Conservation (phyloP, 2,888 invertebrate species). For the Microplitis manilae region DNA sequence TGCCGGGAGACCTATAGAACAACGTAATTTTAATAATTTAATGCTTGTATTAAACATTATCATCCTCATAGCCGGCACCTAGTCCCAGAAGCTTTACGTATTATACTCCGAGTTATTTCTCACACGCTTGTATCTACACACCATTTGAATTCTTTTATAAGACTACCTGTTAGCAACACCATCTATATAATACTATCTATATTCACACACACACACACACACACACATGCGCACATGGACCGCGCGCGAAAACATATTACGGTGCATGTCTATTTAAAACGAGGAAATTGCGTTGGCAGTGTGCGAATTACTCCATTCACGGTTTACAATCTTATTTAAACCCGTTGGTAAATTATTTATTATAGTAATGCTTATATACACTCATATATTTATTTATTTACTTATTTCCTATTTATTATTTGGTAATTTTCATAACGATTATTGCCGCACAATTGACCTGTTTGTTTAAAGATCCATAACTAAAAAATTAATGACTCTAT, state of each 20-base stretch:
- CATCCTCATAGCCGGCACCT: background rate
- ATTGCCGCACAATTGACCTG: conserved; percentile 8
- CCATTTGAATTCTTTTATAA: background rate
- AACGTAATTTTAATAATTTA: conserved; percentile 36
- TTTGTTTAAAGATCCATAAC: background rate
- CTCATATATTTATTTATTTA: background rate
- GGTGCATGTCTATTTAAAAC: background rate
- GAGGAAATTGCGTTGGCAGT: conserved; percentile 16
- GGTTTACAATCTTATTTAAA: conserved; percentile 19
- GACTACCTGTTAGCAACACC: background rate
- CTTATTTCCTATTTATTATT: background rate
- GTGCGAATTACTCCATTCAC: conserved; percentile 23
- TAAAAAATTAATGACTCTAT: background rate
- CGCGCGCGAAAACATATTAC: background rate
- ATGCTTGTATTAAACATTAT: conserved; percentile 1
- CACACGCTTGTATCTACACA: conserved; percentile 17
- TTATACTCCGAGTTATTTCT: conserved; percentile 14
- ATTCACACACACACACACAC: background rate
- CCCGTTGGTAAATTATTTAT: conserved; percentile 13
- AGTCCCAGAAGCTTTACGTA: background rate
- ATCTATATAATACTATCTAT: background rate
- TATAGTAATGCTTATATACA: background rate
- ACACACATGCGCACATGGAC: background rate
- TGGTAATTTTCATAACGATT: conserved; percentile 1
- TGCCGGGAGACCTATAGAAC: conserved; percentile 18